phyloP scores from a whole-genome alignment of 2,888 invertebrate species.

The Entomobrya multifasciata region DNA sequence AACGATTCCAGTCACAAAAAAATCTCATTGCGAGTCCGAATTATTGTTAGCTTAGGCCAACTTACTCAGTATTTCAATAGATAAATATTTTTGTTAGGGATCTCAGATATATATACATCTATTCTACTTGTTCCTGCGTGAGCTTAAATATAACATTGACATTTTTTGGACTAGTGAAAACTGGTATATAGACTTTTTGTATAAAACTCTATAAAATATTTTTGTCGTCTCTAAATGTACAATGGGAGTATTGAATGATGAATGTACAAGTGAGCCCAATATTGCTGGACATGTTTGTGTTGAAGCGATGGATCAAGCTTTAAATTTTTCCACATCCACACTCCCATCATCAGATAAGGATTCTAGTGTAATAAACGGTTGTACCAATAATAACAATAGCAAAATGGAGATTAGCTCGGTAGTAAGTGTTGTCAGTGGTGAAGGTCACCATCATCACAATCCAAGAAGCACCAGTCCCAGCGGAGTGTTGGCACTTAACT shows the following conservation, averaged over 20 bases:
- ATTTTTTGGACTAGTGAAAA: conserved; percentile 27
- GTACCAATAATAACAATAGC: conserved; percentile 41
- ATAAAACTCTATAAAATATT: neutral
- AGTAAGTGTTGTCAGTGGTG: conserved; percentile 41
- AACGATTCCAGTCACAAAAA: conserved; percentile 20
- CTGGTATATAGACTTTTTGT: neutral
- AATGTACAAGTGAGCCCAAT: conserved; percentile 23
- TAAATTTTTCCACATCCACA: conserved; percentile 63
- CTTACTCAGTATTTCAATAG: conserved; percentile 23
- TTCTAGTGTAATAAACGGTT: conserved; percentile 60
- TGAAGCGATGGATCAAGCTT: conserved; percentile 62
- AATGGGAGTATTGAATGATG: conserved; percentile 67
- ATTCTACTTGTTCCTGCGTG: neutral
- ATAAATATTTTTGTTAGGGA: conserved; percentile 22
- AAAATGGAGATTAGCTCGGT: conserved; percentile 67
- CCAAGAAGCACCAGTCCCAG: conserved; percentile 61
- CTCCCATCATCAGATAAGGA: conserved; percentile 43
- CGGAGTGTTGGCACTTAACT: conserved; percentile 66
- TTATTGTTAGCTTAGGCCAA: neutral
- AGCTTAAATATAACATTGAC: neutral
- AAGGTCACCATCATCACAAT: conserved; percentile 48
- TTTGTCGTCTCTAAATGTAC: conserved; percentile 7
- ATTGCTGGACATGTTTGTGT: conserved; percentile 32
- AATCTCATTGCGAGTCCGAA: neutral
- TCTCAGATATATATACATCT: conserved; percentile 14